These are phyloP conservation scores for Brachionus manjavacas DNA, from an alignment of 1,140 invertebrate species.

Conservation along the genomic window DNA sequence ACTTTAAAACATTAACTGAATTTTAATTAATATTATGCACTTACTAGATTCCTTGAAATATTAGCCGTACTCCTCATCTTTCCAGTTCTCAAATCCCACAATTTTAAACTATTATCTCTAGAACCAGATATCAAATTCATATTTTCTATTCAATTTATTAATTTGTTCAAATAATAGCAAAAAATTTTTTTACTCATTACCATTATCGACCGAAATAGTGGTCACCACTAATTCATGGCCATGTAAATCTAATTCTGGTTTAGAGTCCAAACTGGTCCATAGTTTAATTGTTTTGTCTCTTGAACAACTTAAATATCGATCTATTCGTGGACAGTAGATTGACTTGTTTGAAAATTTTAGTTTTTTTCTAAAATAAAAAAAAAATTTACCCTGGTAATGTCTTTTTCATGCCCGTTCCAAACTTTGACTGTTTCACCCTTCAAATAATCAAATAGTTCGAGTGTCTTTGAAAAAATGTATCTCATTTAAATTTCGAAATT, in stretches of 20 bases:
- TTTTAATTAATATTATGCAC: not conserved
- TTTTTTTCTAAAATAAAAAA: not conserved
- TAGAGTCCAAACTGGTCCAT: conserved; percentile 47
- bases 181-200: conserved; percentile 43
- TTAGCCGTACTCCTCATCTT: conserved; percentile 48
- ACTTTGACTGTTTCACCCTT: conserved; percentile 46
- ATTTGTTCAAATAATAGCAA: not conserved
- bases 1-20: not conserved
- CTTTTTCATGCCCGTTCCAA: conserved; percentile 51
- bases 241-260: conserved; percentile 45
- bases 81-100: conserved; percentile 54
- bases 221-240: conserved; percentile 53
- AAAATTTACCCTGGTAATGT: conserved; percentile 49
- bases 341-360: conserved; percentile 45
- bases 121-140: conserved; percentile 51
- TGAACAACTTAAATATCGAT: conserved; percentile 51
- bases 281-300: conserved; percentile 52
- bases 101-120: conserved; percentile 51
- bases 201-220: conserved; percentile 48
- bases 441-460: conserved; percentile 49
- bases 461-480: conserved; percentile 45
- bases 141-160: conserved; percentile 48
- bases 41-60: conserved; percentile 53
- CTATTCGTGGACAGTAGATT: conserved; percentile 47
- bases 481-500: no score